Evolutionary conservation across 1,140 invertebrate genomes (phyloP).

Genomic region (Conopomorpha cramerella): DNA sequence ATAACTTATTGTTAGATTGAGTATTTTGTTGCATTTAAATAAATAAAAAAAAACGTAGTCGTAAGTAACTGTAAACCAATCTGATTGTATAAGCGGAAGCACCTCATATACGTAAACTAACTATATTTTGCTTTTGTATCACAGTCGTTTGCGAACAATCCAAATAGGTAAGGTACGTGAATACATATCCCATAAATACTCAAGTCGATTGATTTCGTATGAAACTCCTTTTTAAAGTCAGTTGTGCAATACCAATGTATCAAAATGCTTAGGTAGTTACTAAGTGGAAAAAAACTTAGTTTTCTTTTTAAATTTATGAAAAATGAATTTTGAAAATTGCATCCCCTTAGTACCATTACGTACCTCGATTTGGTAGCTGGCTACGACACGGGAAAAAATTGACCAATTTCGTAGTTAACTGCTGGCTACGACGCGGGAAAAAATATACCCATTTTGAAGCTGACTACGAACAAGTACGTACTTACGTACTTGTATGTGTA

Average conservation of each 20-base stretch:
- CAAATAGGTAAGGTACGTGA: conserved; percentile 46
- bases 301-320: conserved; percentile 55
- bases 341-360: too few relatives aligned
- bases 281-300: conserved; percentile 55
- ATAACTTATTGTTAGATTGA: conserved; percentile 20
- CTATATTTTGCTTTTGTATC: conserved; percentile 35
- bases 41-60: conserved; percentile 38
- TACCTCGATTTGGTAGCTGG: too few relatives aligned
- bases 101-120: too few relatives aligned
- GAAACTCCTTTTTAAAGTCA: conserved; percentile 41
- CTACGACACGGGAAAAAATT: too few relatives aligned
- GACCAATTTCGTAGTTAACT: too few relatives aligned
- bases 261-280: conserved; percentile 50
- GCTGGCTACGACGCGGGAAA: too few relatives aligned
- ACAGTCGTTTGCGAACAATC: conserved; percentile 32
- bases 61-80: conserved; percentile 37
- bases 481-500: too few relatives aligned
- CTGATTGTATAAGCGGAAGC: too few relatives aligned
- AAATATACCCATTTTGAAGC: too few relatives aligned
- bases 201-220: conserved; percentile 25
- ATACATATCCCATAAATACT: conserved; percentile 58
- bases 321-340: too few relatives aligned
- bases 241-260: conserved; percentile 55
- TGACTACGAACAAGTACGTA: too few relatives aligned
- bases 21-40: conserved; percentile 48